phyloP scores from a whole-genome alignment of 2,888 invertebrate species.

The Aproaerema taeniolella region DNA sequence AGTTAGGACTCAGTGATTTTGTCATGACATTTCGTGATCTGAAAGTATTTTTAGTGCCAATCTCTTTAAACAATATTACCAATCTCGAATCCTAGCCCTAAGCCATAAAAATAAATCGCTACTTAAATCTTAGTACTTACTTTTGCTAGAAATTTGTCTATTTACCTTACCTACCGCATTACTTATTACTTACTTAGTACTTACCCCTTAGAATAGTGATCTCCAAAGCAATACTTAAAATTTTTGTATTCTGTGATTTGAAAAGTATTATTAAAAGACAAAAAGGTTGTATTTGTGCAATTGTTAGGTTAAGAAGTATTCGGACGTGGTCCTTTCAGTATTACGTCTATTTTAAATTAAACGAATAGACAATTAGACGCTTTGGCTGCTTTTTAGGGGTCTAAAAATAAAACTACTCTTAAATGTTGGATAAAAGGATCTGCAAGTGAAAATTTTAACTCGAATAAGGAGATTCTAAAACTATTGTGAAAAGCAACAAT shows the following conservation, averaged over 20 bases:
- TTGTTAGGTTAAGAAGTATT: conserved; percentile 56
- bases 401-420: too few relatives aligned
- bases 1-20: too few relatives aligned
- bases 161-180: background rate
- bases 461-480: too few relatives aligned
- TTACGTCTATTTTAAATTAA: conserved; percentile 2
- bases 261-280: conserved; percentile 48
- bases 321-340: conserved; percentile 47
- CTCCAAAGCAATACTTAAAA: conserved; percentile 57
- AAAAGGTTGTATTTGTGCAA: conserved; percentile 75
- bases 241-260: conserved; percentile 48
- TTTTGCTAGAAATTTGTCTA: background rate
- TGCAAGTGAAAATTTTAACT: too few relatives aligned
- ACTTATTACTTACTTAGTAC: conserved; percentile 12
- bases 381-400: conserved; percentile 3
- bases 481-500: too few relatives aligned
- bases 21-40: too few relatives aligned
- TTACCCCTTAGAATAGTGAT: conserved; percentile 13
- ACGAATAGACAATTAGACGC: background rate
- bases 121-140: background rate
- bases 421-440: too few relatives aligned
- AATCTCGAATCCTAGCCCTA: too few relatives aligned
- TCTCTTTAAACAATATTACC: background rate
- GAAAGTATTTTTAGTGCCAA: background rate
- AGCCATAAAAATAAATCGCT: too few relatives aligned